Conservation (phyloP, 2,888 invertebrate genomes). For the Andricus curvator region DNA sequence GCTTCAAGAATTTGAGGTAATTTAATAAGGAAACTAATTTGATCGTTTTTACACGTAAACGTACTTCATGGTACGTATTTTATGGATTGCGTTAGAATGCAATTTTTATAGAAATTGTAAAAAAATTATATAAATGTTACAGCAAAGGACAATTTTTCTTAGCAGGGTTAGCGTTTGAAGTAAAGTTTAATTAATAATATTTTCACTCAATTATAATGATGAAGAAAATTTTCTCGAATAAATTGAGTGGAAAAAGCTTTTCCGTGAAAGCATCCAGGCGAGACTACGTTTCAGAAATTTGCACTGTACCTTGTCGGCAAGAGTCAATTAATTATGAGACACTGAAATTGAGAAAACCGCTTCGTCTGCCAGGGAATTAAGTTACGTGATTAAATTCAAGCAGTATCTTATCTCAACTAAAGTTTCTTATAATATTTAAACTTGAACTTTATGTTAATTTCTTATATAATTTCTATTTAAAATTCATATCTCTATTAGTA, state of each 20-base stretch:
- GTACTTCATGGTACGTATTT: background rate
- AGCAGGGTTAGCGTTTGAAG: background rate
- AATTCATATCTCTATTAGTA: background rate
- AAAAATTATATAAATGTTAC: background rate
- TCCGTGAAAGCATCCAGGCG: no score
- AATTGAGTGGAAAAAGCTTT: background rate
- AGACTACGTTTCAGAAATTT: background rate
- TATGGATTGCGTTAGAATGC: no score
- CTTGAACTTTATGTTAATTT: background rate
- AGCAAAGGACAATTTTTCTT: background rate
- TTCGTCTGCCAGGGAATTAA: background rate
- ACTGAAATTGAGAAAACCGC: background rate
- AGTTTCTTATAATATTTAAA: background rate
- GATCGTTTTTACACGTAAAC: background rate
- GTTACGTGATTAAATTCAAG: constrained; percentile 5
- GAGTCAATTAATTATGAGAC: background rate
- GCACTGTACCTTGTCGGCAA: background rate
- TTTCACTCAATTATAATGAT: background rate
- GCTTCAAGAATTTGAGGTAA: background rate
- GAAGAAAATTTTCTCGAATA: background rate
- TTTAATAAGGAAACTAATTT: background rate
- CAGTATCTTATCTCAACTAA: background rate
- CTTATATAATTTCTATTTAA: background rate
- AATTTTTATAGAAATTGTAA: background rate
- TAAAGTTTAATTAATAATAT: background rate